A percentile compares a stretch with the other conserved stretches of the same genome.
These are phyloP conservation scores for Lysandra bellargus DNA, from an alignment of 2,888 invertebrate species.

Conservation along the genomic window DNA sequence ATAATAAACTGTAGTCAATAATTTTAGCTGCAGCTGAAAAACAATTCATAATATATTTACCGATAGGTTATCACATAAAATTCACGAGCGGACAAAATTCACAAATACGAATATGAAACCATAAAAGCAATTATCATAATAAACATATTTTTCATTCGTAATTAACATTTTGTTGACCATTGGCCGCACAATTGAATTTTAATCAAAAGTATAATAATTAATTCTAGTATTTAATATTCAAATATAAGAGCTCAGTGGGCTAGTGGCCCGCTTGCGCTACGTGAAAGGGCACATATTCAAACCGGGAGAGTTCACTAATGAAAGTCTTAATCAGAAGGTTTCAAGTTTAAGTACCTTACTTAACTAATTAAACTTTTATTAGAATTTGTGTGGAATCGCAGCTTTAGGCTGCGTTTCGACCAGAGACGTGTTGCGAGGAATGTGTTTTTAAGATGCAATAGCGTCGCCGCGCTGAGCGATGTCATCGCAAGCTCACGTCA, in stretches of 20 bases:
- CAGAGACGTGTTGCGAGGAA: no score
- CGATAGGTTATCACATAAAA: background rate
- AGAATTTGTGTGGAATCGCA: no score
- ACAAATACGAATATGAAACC: conserved; percentile 13
- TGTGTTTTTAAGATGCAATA: no score
- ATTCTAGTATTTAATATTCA: background rate
- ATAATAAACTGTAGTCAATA: background rate
- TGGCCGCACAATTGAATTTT: background rate
- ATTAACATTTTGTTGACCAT: conserved; percentile 8
- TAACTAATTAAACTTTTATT: no score
- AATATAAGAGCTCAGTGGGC: background rate
- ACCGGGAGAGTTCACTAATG: no score
- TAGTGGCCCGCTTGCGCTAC: background rate
- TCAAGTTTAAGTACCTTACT: no score
- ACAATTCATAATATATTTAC: background rate
- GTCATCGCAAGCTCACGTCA: no score
- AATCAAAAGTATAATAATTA: background rate
- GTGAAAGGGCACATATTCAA: no score
- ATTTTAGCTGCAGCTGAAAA: background rate
- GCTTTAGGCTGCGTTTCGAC: no score
- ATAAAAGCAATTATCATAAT: conserved; percentile 9
- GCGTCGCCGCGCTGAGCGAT: no score
- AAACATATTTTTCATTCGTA: background rate
- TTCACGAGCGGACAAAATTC: background rate
- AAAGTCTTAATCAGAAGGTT: no score